A percentile compares a stretch with the other conserved stretches of the same genome.
phyloP scores from a whole-genome alignment of 2,113 vertebrate species.

The Eretmochelys imbricata region DNA sequence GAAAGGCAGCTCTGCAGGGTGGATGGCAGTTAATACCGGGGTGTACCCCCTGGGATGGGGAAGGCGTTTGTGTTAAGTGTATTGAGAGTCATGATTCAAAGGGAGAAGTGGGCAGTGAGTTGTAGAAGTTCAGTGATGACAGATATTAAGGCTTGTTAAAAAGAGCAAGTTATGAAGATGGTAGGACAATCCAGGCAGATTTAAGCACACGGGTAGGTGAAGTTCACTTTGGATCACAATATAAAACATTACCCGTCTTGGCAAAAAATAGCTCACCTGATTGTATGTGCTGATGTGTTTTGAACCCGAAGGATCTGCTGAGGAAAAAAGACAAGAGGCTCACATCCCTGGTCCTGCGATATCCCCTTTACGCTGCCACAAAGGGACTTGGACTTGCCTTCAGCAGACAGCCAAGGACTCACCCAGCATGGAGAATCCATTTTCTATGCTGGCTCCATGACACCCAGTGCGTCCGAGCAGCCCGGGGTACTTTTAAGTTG shows the following conservation, averaged over 20 bases:
- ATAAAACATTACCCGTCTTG: neutral
- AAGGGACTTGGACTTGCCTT: neutral
- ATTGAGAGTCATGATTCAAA: neutral
- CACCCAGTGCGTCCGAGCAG: neutral
- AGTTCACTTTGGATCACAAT: neutral
- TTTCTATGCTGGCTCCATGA: neutral
- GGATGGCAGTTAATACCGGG: neutral
- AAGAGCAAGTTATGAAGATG: neutral
- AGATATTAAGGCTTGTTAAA: neutral
- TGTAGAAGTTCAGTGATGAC: neutral
- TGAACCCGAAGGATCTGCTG: neutral
- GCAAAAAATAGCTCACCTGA: neutral
- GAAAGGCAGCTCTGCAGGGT: neutral
- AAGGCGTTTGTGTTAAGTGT: neutral
- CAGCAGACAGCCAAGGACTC: neutral
- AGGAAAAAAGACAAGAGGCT: neutral
- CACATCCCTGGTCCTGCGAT: neutral
- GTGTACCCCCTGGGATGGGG: neutral
- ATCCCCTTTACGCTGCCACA: neutral
- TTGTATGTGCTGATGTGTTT: neutral
- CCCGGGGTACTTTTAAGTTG: neutral
- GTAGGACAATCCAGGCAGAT: neutral
- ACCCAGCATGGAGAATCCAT: neutral
- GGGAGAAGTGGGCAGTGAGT: neutral
- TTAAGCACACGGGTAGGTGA: neutral